Evolutionary conservation across 1,140 invertebrate genomes (phyloP).

Genomic region (Leptinotarsa lineolata): DNA sequence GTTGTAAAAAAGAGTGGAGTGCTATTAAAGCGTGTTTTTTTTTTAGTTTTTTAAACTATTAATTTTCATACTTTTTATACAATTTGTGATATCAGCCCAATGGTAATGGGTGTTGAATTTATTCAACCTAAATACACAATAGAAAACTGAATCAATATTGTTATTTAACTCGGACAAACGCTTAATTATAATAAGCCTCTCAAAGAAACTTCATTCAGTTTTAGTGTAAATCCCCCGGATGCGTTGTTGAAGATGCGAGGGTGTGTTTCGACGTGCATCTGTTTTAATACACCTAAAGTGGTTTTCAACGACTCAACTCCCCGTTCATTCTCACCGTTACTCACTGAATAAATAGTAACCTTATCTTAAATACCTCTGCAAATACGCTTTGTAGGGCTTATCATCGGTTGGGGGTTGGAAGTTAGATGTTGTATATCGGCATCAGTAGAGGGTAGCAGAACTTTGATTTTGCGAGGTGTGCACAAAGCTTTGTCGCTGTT

Average conservation of each 20-base stretch:
- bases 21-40: too few species aligned
- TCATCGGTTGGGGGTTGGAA: constrained; percentile 3
- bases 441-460: neutral
- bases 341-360: constrained; percentile 36
- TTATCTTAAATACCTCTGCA: constrained; percentile 31
- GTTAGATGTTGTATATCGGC: neutral
- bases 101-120: too few species aligned
- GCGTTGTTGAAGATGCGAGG: constrained; percentile 25
- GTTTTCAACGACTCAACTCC: constrained; percentile 19
- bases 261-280: constrained; percentile 28
- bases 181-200: neutral
- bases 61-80: too few species aligned
- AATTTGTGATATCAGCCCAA: too few species aligned
- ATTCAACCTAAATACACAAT: too few species aligned
- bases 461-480: neutral
- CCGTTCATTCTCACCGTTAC: constrained; percentile 31
- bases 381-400: constrained; percentile 20
- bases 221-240: constrained; percentile 23
- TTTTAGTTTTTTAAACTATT: too few species aligned
- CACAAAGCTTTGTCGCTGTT: neutral
- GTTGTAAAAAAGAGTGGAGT: too few species aligned
- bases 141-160: too few species aligned
- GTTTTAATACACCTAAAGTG: constrained; percentile 35
- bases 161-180: too few species aligned
- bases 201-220: constrained; percentile 27